Evolutionary conservation across 2,797 vertebrate genomes (phyloP), one percentile per base, ranked within the genome.

Genomic region (Cercopithecus neglectus): DNA sequence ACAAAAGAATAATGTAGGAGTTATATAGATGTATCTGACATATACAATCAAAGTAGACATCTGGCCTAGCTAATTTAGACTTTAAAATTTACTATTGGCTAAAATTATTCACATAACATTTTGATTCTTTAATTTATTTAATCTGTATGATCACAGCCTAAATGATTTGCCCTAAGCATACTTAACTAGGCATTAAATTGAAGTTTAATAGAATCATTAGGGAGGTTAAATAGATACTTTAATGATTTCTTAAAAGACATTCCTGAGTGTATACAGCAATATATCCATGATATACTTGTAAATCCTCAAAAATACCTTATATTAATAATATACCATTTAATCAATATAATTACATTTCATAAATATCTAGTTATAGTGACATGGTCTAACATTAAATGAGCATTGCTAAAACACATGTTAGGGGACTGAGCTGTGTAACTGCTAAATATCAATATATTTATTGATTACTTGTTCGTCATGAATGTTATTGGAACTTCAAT

Each of bases 151-250:
- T 46, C 36, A 95, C 53, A 81, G 39, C 41, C 50, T 94, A 89
- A 95, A 70, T 95, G 46, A 95, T 95, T 87, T 97, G 3, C 82
- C 91, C 87, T 92, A 96, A 95, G 96, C 57, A 94, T 74, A 95
- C 36, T 97, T 97, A 98, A 97, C 57, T 95, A 97, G 72, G 76
- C 95, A 97, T 96, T 97, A 97, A 94, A 96, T 96, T 96, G 72
- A 97, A 97, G 85, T 96, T 89, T 97, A 96, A 97, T 87, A 95
- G 53, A 87, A 79, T 97, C 50, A 92, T 98, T 95, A 88, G 53
- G 93, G 84, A 97, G 64, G 92, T 94, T 97, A 98, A 97, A 93
- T 80, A 97, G 93, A 91, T 50, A 89, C 10, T 84, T 89, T 70
- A 95, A 88, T 97, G 80, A 91, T 95, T 88, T 96, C 64, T 98